These are phyloP conservation scores for Agrochola lota DNA, from an alignment of 2,888 invertebrate species.

Conservation along the genomic window DNA sequence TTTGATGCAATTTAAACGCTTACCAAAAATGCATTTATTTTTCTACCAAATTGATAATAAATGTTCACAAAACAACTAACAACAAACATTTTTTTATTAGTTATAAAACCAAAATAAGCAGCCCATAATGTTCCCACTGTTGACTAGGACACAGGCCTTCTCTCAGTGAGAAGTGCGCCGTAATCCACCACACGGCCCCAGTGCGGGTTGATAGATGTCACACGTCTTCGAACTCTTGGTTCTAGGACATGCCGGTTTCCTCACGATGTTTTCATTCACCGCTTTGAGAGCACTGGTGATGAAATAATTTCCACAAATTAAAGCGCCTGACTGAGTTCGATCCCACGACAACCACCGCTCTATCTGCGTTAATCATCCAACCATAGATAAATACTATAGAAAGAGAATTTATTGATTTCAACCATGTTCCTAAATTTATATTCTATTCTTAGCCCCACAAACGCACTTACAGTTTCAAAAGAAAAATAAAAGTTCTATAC, in stretches of 20 bases:
- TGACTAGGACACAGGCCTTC: no score
- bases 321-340: not conserved
- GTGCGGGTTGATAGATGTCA: no score
- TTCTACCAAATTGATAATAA: not conserved
- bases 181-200: no score
- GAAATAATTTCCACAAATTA: not conserved
- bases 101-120: not conserved
- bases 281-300: no score
- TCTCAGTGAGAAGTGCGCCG: no score
- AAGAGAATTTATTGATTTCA: not conserved
- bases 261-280: no score
- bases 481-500: slow-evolving; percentile 21
- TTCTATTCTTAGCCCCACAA: slow-evolving; percentile 1
- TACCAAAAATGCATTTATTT: not conserved
- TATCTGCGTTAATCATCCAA: not conserved
- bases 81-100: no score
- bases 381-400: not conserved
- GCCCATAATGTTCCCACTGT: no score
- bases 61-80: not conserved
- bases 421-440: not conserved
- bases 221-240: no score
- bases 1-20: not conserved
- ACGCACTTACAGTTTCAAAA: not conserved
- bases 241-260: no score
- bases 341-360: not conserved